Conservation (phyloP, 2,797 vertebrate species). For the Bradypus variegatus region DNA sequence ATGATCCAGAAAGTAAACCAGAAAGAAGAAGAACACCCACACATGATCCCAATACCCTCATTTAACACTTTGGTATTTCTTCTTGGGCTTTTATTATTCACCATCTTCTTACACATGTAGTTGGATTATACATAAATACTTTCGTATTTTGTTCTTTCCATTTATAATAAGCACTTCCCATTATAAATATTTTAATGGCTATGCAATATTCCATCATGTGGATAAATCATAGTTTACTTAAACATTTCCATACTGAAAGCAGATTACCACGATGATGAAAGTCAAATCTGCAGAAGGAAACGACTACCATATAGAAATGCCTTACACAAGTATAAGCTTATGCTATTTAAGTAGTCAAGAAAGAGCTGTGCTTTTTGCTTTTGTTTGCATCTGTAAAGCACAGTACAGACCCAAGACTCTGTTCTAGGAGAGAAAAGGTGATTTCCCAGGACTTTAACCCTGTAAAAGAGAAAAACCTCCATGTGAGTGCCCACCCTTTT, state of each 20-base stretch:
- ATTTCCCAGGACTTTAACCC: not conserved
- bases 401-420: not conserved
- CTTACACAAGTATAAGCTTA: not conserved
- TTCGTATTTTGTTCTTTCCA: not conserved
- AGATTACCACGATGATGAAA: not conserved
- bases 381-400: not conserved
- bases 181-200: conserved; percentile 28
- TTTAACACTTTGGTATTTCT: conserved; percentile 2
- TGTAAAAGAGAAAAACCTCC: not conserved
- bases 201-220: not conserved
- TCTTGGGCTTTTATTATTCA: conserved; percentile 5
- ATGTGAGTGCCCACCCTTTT: not conserved
- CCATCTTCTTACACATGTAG: not conserved
- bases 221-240: not conserved
- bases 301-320: not conserved
- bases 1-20: conserved; percentile 5
- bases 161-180: conserved; percentile 1
- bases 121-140: not conserved
- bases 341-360: not conserved
- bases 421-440: not conserved
- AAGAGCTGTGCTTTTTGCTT: not conserved
- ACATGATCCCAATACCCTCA: not conserved
- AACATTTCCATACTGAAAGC: not conserved
- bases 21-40: not conserved
- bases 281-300: not conserved